These are phyloP conservation scores for Polypedilum pembai DNA, from an alignment of 1,140 invertebrate species.

Conservation along the genomic window DNA sequence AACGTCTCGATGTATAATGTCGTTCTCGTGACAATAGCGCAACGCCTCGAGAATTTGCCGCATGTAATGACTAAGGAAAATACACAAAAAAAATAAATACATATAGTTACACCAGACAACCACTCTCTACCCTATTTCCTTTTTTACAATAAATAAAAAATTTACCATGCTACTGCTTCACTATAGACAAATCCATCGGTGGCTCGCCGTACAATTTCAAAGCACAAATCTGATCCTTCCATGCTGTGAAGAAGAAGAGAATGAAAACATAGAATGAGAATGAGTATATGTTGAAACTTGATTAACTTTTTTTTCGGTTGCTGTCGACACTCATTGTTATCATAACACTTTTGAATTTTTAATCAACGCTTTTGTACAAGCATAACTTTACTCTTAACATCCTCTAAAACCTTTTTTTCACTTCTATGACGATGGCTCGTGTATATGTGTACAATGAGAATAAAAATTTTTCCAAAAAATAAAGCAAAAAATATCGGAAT, in stretches of 20 bases:
- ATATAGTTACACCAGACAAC: background rate
- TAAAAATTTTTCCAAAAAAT: no score
- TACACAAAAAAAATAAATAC: constrained; percentile 38
- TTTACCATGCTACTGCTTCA: constrained; percentile 94
- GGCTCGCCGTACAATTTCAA: constrained; percentile 94
- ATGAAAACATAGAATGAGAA: constrained; percentile 32
- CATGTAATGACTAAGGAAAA: constrained; percentile 96
- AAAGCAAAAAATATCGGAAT: no score
- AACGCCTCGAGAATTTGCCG: constrained; percentile 91
- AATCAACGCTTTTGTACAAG: background rate
- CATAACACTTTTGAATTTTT: background rate
- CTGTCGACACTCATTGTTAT: background rate
- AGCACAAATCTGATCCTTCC: constrained; percentile 97
- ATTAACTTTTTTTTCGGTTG: constrained; percentile 24
- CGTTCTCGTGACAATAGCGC: constrained; percentile 93
- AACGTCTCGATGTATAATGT: constrained; percentile 93
- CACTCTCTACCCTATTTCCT: no score
- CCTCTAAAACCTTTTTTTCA: no score
- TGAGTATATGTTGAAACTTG: constrained; percentile 29
- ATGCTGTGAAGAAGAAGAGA: constrained; percentile 66
- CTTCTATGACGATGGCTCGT: no score
- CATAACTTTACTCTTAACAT: no score
- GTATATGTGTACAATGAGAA: no score
- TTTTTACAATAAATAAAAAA: constrained; percentile 29
- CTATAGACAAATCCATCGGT: constrained; percentile 96